These are phyloP conservation scores for Aspidiotus destructor DNA, from an alignment of 2,888 invertebrate species.

Conservation along the genomic window DNA sequence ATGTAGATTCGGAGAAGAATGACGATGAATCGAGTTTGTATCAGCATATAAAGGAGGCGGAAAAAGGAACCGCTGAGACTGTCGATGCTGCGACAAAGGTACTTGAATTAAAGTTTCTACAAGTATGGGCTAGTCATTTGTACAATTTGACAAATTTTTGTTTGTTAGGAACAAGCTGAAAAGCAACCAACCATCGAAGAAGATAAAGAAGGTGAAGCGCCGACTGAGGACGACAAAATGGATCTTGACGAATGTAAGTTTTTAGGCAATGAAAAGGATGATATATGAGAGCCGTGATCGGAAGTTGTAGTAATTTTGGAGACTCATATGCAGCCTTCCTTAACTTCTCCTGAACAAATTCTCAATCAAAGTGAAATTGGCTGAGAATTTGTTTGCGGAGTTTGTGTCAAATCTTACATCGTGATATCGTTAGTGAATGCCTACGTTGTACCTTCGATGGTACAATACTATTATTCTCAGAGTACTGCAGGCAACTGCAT, in stretches of 20 bases:
- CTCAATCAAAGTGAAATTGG: too few species aligned
- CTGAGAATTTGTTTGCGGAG: too few species aligned
- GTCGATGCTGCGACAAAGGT: conserved; percentile 49
- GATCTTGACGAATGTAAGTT: conserved; percentile 41
- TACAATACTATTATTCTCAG: too few species aligned
- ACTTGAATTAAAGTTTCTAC: conserved; percentile 20
- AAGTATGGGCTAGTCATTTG: neutral
- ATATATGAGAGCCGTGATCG: too few species aligned
- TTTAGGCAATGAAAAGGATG: too few species aligned
- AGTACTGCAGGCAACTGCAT: too few species aligned
- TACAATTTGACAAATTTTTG: neutral
- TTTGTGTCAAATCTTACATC: too few species aligned
- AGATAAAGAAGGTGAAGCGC: conserved; percentile 49
- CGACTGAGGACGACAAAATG: conserved; percentile 49
- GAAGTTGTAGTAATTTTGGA: too few species aligned
- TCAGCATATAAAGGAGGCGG: conserved; percentile 74
- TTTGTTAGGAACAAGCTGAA: conserved; percentile 64
- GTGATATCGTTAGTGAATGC: too few species aligned
- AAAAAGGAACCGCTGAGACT: conserved; percentile 48
- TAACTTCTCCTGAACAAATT: too few species aligned
- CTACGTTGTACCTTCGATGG: too few species aligned
- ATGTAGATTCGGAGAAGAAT: conserved; percentile 38
- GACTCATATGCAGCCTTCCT: too few species aligned
- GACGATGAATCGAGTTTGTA: conserved; percentile 53
- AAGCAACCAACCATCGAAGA: conserved; percentile 57